Base-by-base conservation (phyloP, 2,797 vertebrate genomes). In the Prunella strophiata region DNA sequence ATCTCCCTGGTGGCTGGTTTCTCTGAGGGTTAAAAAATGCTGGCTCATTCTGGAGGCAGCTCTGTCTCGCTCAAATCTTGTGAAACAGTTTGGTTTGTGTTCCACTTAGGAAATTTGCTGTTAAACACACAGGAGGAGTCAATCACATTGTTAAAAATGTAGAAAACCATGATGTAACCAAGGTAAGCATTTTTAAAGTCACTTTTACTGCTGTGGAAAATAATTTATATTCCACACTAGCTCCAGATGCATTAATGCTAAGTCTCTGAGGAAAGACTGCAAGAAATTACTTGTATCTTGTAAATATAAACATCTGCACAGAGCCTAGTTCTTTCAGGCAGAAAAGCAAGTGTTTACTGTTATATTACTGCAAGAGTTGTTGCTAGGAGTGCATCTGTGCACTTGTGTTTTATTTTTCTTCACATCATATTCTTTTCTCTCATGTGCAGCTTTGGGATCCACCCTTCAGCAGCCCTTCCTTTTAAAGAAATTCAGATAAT, bases 311-410 rank as follows among this genome's bases (percentile, higher is more conserved):
- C 54, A 72, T 80, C 67, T 67, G 67, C 70, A 79, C 51, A 50
- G 73, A 81, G 62, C n/a, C 47, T 54, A 43, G 23, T 72, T 61
- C 65, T 96, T 89, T 91, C 65, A 84, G 58, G 36, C 72, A 51
- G 47, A 65, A 92, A 81, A 25, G 32, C 26, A 7, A 89, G 50
- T 93, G 55, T 77, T 90, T 87, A 45, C 61, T 87, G 88, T 94
- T 94, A 27, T 11, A 73, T 93, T 92, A 78, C 92, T 96, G 71
- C 78, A 96, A 93, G 21, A 84, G 71, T 87, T 93, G 97, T 96
- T 97, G 96, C 96, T 96, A 96, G 70, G 94, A 95, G 88, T 84
- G 81, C 76, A 92, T 85, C 75, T 88, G 62, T 85, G 71, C 63
- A 86, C 66, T 83, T 93, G 83, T 80, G 50, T 66, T 92, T 93